Evolutionary conservation across 2,113 vertebrate genomes (phyloP).

Genomic region (Panurus biarmicus): DNA sequence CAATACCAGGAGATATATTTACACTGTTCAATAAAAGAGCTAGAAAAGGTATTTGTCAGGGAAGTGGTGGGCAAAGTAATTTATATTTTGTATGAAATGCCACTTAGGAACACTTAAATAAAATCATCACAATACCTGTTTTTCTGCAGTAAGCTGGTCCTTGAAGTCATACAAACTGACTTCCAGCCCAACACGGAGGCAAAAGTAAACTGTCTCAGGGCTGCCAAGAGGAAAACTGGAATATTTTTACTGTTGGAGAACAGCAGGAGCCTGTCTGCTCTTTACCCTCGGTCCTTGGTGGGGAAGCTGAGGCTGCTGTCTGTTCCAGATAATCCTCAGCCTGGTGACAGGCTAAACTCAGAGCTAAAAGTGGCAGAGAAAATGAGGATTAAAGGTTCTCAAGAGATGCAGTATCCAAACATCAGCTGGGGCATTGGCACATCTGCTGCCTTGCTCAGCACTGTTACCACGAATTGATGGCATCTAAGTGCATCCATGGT

Average conservation of each 20-base stretch:
- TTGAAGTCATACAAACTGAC: neutral
- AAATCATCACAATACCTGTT: neutral
- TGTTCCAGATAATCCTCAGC: accelerated
- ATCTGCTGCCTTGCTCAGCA: neutral
- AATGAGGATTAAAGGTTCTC: neutral
- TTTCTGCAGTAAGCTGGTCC: neutral
- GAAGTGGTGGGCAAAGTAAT: neutral
- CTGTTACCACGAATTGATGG: neutral
- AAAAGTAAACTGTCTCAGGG: neutral
- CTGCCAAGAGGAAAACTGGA: neutral
- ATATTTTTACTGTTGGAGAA: neutral
- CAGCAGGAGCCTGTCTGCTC: neutral
- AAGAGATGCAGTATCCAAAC: neutral
- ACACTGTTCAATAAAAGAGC: neutral
- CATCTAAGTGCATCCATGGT: neutral
- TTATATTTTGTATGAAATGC: neutral
- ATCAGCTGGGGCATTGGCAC: neutral
- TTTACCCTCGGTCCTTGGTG: accelerated
- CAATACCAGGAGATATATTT: neutral
- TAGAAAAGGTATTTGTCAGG: neutral
- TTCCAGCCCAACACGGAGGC: neutral
- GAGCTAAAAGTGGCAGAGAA: neutral
- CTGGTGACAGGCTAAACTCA: neutral
- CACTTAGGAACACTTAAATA: neutral
- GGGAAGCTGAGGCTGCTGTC: neutral